These are phyloP conservation scores for Uria lomvia DNA, from an alignment of 2,113 vertebrate species.

Conservation along the genomic window DNA sequence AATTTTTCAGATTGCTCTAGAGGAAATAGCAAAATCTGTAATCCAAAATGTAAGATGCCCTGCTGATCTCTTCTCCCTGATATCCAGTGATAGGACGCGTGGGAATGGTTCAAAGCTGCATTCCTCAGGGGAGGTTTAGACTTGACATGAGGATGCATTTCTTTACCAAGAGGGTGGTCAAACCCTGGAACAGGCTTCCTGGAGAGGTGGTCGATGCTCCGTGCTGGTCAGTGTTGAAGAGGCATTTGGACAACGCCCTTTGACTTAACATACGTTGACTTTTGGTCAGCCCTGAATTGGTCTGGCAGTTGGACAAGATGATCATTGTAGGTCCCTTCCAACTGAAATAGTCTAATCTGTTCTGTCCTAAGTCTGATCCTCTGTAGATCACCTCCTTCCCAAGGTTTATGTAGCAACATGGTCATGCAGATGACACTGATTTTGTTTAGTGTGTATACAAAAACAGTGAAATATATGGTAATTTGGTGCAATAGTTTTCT, in stretches of 20 bases:
- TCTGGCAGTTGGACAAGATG: neutral
- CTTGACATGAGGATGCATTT: neutral
- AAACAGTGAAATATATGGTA: neutral
- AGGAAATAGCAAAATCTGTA: neutral
- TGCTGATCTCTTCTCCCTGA: neutral
- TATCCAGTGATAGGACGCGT: neutral
- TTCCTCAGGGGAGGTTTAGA: neutral
- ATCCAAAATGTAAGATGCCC: no score
- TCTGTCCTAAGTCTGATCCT: neutral
- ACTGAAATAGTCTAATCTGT: neutral
- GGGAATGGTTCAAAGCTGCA: neutral
- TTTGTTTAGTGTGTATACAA: neutral
- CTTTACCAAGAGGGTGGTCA: neutral
- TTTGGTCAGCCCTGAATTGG: neutral
- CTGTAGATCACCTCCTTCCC: neutral
- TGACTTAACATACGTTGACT: neutral
- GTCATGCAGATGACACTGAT: neutral
- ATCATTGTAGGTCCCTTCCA: neutral
- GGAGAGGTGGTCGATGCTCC: fast-evolving
- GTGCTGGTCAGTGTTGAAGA: neutral
- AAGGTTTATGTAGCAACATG: fast-evolving
- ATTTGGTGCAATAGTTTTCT: neutral
- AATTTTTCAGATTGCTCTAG: neutral
- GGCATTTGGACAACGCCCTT: neutral
- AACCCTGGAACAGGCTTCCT: neutral